A percentile compares a stretch with the other conserved stretches of the same genome.
phyloP scores from a whole-genome alignment of 2,113 vertebrate genomes.

The Psephotus haematonotus region DNA sequence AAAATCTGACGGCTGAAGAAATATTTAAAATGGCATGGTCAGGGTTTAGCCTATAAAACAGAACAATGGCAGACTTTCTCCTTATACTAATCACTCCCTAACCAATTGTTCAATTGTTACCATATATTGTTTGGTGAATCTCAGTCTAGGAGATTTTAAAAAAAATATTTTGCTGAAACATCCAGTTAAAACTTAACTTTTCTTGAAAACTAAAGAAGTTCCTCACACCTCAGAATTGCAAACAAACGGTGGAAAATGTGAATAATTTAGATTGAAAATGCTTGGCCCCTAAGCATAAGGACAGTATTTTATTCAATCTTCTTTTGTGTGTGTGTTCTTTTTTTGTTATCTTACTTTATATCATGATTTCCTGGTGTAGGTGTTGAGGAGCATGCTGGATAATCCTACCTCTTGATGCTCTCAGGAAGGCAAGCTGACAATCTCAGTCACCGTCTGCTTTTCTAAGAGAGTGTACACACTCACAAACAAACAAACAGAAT shows the following conservation, averaged over 20 bases:
- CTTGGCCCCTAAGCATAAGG: not conserved
- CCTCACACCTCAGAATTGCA: not conserved
- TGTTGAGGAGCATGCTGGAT: not conserved
- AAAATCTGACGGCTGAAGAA: not conserved
- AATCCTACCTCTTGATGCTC: not conserved
- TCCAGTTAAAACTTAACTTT: not conserved
- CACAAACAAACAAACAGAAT: not conserved
- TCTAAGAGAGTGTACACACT: not conserved
- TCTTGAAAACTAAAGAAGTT: not conserved
- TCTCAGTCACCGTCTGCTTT: not conserved
- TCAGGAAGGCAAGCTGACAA: not conserved
- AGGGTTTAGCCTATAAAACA: not conserved
- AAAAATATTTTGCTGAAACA: not conserved
- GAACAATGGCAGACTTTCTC: not conserved
- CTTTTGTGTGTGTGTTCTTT: not conserved
- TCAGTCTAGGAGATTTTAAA: not conserved
- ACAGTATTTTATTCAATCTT: not conserved
- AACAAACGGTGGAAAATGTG: not conserved
- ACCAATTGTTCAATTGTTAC: not conserved
- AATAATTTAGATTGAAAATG: not conserved
- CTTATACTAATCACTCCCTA: not conserved
- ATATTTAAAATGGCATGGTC: not conserved
- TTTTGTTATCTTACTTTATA: not conserved
- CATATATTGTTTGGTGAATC: not conserved
- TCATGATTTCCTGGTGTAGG: not conserved